Percentiles rank a stretch among this genome's conserved stretches.
These are phyloP conservation scores for Rugalucina vietnamica DNA, from an alignment of 2,888 invertebrate species.

Conservation along the genomic window DNA sequence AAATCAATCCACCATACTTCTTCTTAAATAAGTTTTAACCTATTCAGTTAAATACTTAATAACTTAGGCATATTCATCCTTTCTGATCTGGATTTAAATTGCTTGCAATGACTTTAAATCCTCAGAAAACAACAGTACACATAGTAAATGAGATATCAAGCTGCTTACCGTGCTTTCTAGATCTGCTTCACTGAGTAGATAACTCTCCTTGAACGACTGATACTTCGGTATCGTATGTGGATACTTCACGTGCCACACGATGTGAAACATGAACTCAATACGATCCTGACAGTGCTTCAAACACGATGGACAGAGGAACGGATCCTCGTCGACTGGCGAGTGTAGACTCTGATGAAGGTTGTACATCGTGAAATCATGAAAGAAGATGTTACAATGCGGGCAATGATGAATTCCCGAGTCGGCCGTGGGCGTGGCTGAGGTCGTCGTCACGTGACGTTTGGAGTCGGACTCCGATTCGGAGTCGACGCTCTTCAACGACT, in stretches of 20 bases:
- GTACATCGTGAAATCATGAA: constrained; percentile 80
- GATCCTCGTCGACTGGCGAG: constrained; percentile 76
- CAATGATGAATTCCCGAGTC: constrained; percentile 79
- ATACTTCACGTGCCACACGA: constrained; percentile 80
- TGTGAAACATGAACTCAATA: constrained; percentile 81
- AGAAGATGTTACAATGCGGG: constrained; percentile 79
- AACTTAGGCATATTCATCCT: too few species aligned
- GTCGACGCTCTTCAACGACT: constrained; percentile 68
- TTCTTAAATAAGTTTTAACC: too few species aligned
- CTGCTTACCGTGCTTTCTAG: background rate
- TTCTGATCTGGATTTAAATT: too few species aligned
- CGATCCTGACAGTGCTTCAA: constrained; percentile 78
- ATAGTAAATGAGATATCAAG: too few species aligned
- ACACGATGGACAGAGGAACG: constrained; percentile 79
- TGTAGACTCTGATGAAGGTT: constrained; percentile 79
- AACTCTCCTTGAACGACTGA: constrained; percentile 77
- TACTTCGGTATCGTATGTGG: constrained; percentile 81
- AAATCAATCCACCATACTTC: too few species aligned
- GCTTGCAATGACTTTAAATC: too few species aligned
- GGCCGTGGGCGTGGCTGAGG: constrained; percentile 74
- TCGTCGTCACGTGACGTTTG: constrained; percentile 77
- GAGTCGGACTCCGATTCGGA: constrained; percentile 76
- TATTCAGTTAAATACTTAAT: too few species aligned
- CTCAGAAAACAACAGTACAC: too few species aligned
- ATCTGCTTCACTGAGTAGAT: constrained; percentile 48